Conservation (phyloP, 2,113 vertebrate genomes). For the Alligator mississippiensis region DNA sequence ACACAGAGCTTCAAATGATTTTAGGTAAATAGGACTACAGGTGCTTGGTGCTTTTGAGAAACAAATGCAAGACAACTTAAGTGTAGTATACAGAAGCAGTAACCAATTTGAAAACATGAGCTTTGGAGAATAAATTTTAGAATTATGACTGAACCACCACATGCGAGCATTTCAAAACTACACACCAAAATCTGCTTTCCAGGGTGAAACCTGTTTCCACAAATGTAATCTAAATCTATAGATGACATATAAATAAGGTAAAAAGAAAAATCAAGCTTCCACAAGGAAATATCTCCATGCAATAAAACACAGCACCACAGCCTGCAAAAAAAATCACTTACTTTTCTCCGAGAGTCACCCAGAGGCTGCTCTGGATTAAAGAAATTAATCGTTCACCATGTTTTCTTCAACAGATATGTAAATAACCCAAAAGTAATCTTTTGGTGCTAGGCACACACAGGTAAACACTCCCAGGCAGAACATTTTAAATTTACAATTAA, state of each 20-base stretch:
- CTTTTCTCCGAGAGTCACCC: conserved; percentile 97
- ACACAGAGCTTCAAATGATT: neutral
- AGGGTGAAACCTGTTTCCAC: conserved; percentile 80
- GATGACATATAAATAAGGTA: conserved; percentile 58
- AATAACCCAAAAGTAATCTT: neutral
- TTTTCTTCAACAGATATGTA: conserved; percentile 69
- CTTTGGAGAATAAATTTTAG: neutral
- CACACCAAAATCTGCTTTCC: conserved; percentile 71
- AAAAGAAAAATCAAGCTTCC: conserved; percentile 66
- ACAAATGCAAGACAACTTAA: neutral
- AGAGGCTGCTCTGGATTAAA: conserved; percentile 97
- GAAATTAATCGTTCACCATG: conserved; percentile 84
- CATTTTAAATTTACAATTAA: neutral
- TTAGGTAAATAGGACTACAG: neutral
- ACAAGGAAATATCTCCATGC: conserved; percentile 82
- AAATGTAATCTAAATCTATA: conserved; percentile 55
- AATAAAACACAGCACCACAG: conserved; percentile 81
- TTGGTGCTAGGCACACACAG: neutral
- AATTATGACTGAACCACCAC: neutral
- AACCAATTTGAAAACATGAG: neutral
- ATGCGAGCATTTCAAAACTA: conserved; percentile 5
- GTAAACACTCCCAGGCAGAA: neutral
- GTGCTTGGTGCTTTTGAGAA: neutral
- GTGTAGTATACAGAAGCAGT: neutral
- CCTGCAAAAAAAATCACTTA: conserved; percentile 88